These are phyloP conservation scores for Holacanthus passer DNA, from an alignment of 2,113 vertebrate species.

Conservation along the genomic window DNA sequence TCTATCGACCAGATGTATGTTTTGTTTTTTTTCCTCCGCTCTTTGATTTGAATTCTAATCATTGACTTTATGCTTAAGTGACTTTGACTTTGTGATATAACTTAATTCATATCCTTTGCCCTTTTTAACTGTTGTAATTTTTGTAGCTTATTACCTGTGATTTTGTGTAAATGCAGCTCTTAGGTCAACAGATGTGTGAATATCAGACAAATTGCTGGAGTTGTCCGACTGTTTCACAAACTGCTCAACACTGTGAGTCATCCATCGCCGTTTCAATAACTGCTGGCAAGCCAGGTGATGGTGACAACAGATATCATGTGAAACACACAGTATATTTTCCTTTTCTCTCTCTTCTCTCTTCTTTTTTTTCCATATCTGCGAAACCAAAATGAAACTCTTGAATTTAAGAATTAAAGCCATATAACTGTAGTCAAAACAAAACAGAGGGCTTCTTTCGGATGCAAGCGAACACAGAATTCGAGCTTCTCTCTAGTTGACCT, in stretches of 20 bases:
- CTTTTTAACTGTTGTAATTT: conserved; percentile 62
- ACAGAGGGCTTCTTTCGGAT: conserved; percentile 69
- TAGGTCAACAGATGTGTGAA: conserved; percentile 66
- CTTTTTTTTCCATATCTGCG: conserved; percentile 63
- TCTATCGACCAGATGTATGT: conserved; percentile 79
- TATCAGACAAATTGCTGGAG: conserved; percentile 75
- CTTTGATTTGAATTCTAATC: conserved; percentile 74
- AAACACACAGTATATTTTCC: conserved; percentile 37
- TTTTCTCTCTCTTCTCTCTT: conserved; percentile 25
- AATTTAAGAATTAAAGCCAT: conserved; percentile 83
- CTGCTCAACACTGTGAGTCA: conserved; percentile 63
- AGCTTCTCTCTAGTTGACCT: conserved; percentile 67
- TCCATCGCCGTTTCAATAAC: conserved; percentile 35
- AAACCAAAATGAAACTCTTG: conserved; percentile 84
- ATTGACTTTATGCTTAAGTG: conserved; percentile 75
- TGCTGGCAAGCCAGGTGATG: conserved; percentile 54
- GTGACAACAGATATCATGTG: conserved; percentile 49
- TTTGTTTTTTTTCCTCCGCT: conserved; percentile 34
- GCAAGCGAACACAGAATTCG: conserved; percentile 52
- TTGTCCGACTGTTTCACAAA: conserved; percentile 60
- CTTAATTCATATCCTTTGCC: conserved; percentile 70
- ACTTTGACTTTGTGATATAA: conserved; percentile 78
- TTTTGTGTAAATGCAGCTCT: conserved; percentile 64
- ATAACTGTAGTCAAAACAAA: conserved; percentile 72
- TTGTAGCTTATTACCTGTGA: conserved; percentile 62